phyloP scores from a whole-genome alignment of 2,797 vertebrate genomes.

The Microctenopoma steveboyesi region DNA sequence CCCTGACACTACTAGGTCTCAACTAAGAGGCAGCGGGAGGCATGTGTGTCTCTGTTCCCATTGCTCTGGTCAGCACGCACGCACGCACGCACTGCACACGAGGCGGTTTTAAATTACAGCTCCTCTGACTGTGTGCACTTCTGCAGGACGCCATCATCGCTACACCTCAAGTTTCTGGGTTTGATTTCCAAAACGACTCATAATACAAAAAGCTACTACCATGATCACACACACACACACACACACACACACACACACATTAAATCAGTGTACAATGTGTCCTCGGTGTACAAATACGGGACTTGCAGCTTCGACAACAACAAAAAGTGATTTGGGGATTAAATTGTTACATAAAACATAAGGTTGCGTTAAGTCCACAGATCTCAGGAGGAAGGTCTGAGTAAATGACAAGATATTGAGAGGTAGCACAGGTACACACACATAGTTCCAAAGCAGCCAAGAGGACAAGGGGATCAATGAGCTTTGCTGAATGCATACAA shows the following conservation, averaged over 20 bases:
- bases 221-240: too few relatives aligned
- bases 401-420: slow-evolving; percentile 65
- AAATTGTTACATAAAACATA: slow-evolving; percentile 50
- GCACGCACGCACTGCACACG: not conserved
- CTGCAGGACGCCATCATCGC: slow-evolving; percentile 10
- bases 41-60: slow-evolving; percentile 9
- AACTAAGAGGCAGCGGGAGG: slow-evolving; percentile 21
- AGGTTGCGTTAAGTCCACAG: slow-evolving; percentile 46
- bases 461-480: slow-evolving; percentile 60
- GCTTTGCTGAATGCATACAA: slow-evolving; percentile 50
- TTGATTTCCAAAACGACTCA: not conserved
- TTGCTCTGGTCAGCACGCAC: slow-evolving; percentile 4
- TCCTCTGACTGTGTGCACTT: slow-evolving; percentile 21
- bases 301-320: slow-evolving; percentile 7
- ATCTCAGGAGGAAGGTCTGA: slow-evolving; percentile 54
- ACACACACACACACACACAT: not conserved
- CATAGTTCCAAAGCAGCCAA: slow-evolving; percentile 43
- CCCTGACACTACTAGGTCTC: slow-evolving; percentile 11
- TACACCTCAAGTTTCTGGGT: not conserved
- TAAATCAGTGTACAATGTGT: slow-evolving; percentile 20
- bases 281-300: slow-evolving; percentile 1
- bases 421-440: slow-evolving; percentile 8
- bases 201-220: too few relatives aligned
- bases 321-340: slow-evolving; percentile 42
- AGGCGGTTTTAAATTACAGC: slow-evolving; percentile 20